Base-by-base conservation (phyloP, 2,797 vertebrate genomes). In the Gadopsis bispinosus region DNA sequence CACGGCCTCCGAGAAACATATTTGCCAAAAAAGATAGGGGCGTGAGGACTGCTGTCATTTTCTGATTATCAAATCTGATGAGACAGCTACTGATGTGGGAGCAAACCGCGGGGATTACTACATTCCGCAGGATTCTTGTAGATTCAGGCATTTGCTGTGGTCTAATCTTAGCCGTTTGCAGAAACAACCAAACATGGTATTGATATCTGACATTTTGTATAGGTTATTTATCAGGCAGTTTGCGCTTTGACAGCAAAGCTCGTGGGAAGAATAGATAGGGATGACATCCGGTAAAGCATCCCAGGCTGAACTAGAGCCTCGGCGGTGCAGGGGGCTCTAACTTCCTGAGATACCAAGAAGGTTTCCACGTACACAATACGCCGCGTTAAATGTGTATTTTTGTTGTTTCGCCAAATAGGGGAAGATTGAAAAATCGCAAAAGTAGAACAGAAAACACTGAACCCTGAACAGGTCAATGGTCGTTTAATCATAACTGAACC, bases 11-110 rank as follows among this genome's bases (percentile, higher is more conserved):
- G 54, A 81, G 60, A 87, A 86, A 83, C 80, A 80, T 81, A 82
- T 90, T 89, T 90, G 80, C 85, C 71, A 70, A 86, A 85, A 85
- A 61, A 87, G 89, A 93, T 93, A 90, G 81, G 69, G 85, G 86
- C 79, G 86, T 77, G 86, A 87, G 77, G 80, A 77, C 83, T 72
- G 75, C 88, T 91, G 91, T 92, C 85, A 79, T 88, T 91, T 88
- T 87, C 73, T 80, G 90, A 93, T 91, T 90, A 90, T 90, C 83
- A 80, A 89, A 87, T 89, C 83, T 89, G 91, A 92, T 88, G 88
- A 85, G 88, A 88, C 75, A 67, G 89, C 81, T 20, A 58, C 72
- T 79, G 80, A 70, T 82, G 84, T 85, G 78, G 81, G 80, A 77
- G 77, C 79, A 59, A 83, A 78, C 70, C 65, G 75, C 20, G 17